Evolutionary conservation across 2,888 invertebrate genomes (phyloP).

Genomic region (Drymonia ruficornis): DNA sequence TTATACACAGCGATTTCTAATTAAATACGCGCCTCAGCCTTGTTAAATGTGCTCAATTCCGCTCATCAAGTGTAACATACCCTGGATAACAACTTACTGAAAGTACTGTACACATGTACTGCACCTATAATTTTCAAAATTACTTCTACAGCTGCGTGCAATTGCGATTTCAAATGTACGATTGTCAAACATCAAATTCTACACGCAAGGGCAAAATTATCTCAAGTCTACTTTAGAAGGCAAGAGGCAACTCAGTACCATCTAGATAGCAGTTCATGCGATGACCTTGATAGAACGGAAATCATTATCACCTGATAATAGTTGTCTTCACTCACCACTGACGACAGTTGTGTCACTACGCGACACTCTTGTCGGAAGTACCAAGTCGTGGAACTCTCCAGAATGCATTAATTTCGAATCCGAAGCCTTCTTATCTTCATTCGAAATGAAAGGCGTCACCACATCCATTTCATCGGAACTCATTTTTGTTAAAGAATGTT

Average conservation of each 20-base stretch:
- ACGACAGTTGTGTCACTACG: conserved; percentile 75
- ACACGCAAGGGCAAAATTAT: conserved; percentile 7
- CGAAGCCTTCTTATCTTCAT: conserved; percentile 33
- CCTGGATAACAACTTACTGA: not conserved
- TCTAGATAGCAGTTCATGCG: conserved; percentile 68
- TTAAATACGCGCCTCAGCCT: too few species aligned
- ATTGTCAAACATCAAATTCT: not conserved
- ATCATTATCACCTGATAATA: conserved; percentile 82
- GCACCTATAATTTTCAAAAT: not conserved
- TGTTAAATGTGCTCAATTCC: not conserved
- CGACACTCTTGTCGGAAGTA: conserved; percentile 74
- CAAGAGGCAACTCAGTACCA: conserved; percentile 48
- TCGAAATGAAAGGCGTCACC: conserved; percentile 57
- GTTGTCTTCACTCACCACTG: conserved; percentile 84
- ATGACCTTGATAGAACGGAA: conserved; percentile 76
- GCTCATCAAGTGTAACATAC: conserved; percentile 3
- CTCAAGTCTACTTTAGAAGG: conserved; percentile 26
- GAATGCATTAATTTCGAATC: conserved; percentile 67
- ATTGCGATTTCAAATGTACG: conserved; percentile 5
- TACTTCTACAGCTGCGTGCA: conserved; percentile 5
- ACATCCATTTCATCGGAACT: conserved; percentile 74
- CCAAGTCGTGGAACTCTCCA: conserved; percentile 83
- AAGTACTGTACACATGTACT: not conserved
- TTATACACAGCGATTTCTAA: not conserved
- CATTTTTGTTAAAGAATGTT: conserved; percentile 38